phyloP scores from a whole-genome alignment of 2,888 invertebrate genomes.

The Minunthozetes semirufus region DNA sequence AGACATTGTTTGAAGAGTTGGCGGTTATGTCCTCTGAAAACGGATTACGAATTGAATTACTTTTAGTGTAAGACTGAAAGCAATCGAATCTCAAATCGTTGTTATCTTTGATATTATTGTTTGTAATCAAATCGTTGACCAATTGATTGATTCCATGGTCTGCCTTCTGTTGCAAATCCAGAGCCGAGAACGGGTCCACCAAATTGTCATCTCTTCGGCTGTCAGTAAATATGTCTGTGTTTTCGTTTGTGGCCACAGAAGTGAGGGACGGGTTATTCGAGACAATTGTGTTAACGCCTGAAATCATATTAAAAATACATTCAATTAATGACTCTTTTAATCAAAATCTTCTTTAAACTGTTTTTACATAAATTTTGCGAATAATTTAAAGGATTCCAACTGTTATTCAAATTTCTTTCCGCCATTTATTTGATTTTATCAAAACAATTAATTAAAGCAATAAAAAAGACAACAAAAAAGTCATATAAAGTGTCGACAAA shows the following conservation, averaged over 20 bases:
- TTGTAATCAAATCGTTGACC: conserved; percentile 1
- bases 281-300: neutral
- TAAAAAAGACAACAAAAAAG: no score
- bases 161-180: neutral
- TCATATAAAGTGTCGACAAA: no score
- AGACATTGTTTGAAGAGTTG: neutral
- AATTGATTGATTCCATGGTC: neutral
- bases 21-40: neutral
- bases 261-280: neutral
- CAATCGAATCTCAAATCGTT: neutral
- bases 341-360: neutral
- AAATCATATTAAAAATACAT: neutral
- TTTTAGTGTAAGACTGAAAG: neutral
- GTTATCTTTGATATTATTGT: neutral
- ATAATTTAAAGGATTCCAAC: conserved; percentile 24
- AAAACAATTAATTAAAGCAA: neutral
- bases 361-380: conserved; percentile 2
- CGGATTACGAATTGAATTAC: neutral
- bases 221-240: neutral
- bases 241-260: neutral
- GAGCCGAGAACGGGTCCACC: neutral
- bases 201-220: neutral
- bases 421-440: neutral
- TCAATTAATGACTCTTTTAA: neutral
- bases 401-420: neutral